A percentile compares a stretch with the other conserved stretches of the same genome.
Conservation (phyloP, 2,888 invertebrate genomes). For the Polydrusus cervinus region DNA sequence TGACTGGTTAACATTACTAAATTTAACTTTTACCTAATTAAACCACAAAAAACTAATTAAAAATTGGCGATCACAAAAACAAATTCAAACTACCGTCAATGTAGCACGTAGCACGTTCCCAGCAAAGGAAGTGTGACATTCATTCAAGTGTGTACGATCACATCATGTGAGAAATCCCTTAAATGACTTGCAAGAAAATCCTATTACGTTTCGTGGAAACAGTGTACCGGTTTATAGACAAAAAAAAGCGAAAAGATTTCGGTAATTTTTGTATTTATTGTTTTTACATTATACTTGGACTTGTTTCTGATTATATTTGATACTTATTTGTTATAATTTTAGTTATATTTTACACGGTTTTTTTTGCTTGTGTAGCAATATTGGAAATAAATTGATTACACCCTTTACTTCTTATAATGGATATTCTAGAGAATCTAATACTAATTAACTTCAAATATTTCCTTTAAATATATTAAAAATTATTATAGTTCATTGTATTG, state of each 20-base stretch:
- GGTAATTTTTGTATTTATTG: slow-evolving; percentile 10
- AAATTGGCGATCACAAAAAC: not conserved
- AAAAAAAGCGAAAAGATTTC: slow-evolving; percentile 7
- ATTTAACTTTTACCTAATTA: too few relatives aligned
- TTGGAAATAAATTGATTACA: too few relatives aligned
- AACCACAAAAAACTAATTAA: slow-evolving; percentile 3
- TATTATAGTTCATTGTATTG: too few relatives aligned
- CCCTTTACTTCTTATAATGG: too few relatives aligned
- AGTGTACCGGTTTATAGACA: slow-evolving; percentile 9
- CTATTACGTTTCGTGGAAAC: slow-evolving; percentile 30
- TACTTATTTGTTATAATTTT: too few relatives aligned
- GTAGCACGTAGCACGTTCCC: slow-evolving; percentile 10
- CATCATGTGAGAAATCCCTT: slow-evolving; percentile 46
- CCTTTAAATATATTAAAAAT: too few relatives aligned
- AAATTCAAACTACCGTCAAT: not conserved
- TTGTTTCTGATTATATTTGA: too few relatives aligned
- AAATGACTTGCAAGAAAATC: slow-evolving; percentile 42
- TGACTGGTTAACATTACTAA: too few relatives aligned
- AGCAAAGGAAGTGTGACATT: slow-evolving; percentile 43
- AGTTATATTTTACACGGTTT: too few relatives aligned
- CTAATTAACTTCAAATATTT: too few relatives aligned
- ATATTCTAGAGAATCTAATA: too few relatives aligned
- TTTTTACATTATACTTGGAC: not conserved
- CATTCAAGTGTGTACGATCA: slow-evolving; percentile 43
- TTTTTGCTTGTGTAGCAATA: too few relatives aligned